Evolutionary conservation across 1,140 invertebrate genomes (phyloP).

Genomic region (Stenopsyche tienmushanensis): DNA sequence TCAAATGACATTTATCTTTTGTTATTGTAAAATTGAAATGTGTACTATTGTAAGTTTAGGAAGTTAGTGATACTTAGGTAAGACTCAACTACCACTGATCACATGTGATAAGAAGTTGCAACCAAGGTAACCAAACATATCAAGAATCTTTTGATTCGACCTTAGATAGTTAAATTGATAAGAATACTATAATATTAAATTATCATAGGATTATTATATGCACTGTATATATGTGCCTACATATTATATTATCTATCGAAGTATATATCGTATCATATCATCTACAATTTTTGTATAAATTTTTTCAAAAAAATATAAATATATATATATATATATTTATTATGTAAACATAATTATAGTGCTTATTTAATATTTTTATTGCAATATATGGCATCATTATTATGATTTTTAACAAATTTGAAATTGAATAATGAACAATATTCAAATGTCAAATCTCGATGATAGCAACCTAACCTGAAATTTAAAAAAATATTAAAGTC

Average conservation of each 20-base stretch:
- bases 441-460: no score
- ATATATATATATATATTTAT: constrained; percentile 29
- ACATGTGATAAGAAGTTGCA: constrained; percentile 44
- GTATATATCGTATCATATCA: constrained; percentile 30
- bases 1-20: constrained; percentile 15
- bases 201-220: constrained; percentile 29
- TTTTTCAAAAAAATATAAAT: constrained; percentile 37
- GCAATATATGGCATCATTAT: constrained; percentile 41
- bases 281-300: constrained; percentile 31
- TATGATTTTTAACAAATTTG: constrained; percentile 48
- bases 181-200: constrained; percentile 11
- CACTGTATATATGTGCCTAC: constrained; percentile 29
- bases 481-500: no score
- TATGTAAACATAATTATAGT: constrained; percentile 1
- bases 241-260: no score
- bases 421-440: no score
- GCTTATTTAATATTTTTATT: constrained; percentile 6
- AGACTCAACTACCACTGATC: constrained; percentile 25
- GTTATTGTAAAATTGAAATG: constrained; percentile 6
- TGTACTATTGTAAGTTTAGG: constrained; percentile 8
- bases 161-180: constrained; percentile 25
- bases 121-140: constrained; percentile 58
- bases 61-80: constrained; percentile 19
- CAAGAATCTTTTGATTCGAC: constrained; percentile 46
- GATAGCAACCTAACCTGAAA: no score